Base-by-base conservation (phyloP, 2,888 invertebrate genomes). In the Nemotelus pantherinus region DNA sequence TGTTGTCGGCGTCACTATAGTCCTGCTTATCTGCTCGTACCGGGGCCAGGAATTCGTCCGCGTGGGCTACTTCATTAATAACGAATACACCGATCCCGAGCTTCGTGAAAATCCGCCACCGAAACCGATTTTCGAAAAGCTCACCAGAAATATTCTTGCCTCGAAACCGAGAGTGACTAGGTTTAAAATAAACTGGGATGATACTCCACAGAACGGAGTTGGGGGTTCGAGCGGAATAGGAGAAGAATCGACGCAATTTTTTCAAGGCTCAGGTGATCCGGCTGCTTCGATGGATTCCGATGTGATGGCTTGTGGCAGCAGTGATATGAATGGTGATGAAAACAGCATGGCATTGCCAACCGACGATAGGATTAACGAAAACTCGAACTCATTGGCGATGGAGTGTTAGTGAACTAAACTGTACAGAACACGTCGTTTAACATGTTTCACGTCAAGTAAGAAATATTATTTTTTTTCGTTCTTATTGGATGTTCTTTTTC, bases 61-160 rank as follows among this genome's bases (percentile, higher is more conserved):
- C 79, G 97, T 99, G 2, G 99, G 99, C 2, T 99, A 99, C 87
- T 99, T 98, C 85, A 98, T 99, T 77, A 98, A 98, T 85, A 99
- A 98, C 84, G 98, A 98, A 85, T 99, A 99, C 85, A 91, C 90
- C 3, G 98, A 98, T 83, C 94, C 94, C 0, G 98, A 99, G 84
- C 88, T 99, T 81, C 91, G 94, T 71, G 98, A 99, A 86, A 98
- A 96, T 86, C 97, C 98, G 3, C 99, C 99, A 6, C 89, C 95
- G 3, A 93, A 93, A 79, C 98, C 99, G 1, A 92, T 94, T 80
- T 97, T 97, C 87, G 96, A 98, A 84, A 98, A 98, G 89, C 95
- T 98, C 79, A 89, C 88, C 77, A 85, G 89, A 77, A 89, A 89
- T 80, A 89, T 89, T 78, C 82, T 89, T 72, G 96, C 95, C 0